A percentile compares a stretch with the other conserved stretches of the same genome.
Conservation (phyloP, 2,888 invertebrate genomes). For the Branchellion lobata region DNA sequence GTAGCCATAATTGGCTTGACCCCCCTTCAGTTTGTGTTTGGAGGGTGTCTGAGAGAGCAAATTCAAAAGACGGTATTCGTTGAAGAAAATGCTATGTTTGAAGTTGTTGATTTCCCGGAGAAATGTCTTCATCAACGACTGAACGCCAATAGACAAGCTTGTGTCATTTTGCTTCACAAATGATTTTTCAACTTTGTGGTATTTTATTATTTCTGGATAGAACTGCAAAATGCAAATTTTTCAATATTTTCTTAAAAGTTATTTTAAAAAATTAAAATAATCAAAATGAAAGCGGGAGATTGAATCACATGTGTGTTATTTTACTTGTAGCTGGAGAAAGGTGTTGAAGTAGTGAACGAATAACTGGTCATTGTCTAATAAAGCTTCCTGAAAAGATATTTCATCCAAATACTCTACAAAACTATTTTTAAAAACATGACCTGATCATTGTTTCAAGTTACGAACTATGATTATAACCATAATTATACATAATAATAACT, state of each 20-base stretch:
- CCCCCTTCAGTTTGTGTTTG: neutral
- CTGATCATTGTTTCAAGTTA: no score
- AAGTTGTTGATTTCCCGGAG: neutral
- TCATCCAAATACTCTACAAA: no score
- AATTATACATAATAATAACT: no score
- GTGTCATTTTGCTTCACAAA: neutral
- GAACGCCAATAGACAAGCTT: no score
- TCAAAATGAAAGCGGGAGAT: no score
- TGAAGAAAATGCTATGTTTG: neutral
- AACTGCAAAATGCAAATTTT: neutral
- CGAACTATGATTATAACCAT: no score
- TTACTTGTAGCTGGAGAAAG: neutral
- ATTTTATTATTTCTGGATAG: neutral
- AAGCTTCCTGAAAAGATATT: neutral
- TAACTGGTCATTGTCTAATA: neutral
- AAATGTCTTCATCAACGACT: no score
- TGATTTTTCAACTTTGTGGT: neutral
- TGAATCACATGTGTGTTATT: no score
- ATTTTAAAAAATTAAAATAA: no score
- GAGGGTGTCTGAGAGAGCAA: neutral
- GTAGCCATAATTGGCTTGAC: neutral
- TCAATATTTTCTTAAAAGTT: no score
- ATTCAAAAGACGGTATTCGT: constrained; percentile 11
- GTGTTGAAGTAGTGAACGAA: neutral
- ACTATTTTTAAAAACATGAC: neutral